Conservation (phyloP, 1,140 invertebrate genomes). For the Ceratina calcarata region DNA sequence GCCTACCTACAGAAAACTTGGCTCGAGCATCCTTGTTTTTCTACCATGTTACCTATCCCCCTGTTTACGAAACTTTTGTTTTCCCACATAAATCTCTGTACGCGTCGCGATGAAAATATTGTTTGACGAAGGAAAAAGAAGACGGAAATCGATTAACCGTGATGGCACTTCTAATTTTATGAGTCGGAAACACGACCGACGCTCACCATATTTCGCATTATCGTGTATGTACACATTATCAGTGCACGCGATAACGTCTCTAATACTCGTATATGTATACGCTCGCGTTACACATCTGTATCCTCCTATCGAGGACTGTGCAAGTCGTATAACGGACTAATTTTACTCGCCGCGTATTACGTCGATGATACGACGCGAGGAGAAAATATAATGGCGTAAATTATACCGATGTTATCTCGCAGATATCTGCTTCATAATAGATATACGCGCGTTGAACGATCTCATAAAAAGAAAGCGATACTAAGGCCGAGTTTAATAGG, state of each 20-base stretch:
- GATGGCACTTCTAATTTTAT: neutral
- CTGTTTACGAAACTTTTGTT: slow-evolving; percentile 1
- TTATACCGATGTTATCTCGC: slow-evolving; percentile 1
- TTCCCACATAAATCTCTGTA: neutral
- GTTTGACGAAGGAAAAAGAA: neutral
- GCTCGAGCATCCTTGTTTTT: neutral
- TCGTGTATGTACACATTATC: slow-evolving; percentile 28
- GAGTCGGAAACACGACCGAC: neutral
- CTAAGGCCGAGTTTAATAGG: no score
- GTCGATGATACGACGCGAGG: neutral
- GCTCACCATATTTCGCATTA: slow-evolving; percentile 27
- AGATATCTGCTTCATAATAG: neutral
- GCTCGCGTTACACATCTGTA: slow-evolving; percentile 18
- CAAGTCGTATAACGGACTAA: slow-evolving; percentile 17
- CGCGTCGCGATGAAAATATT: neutral
- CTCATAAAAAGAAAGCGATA: no score
- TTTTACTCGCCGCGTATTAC: slow-evolving; percentile 3
- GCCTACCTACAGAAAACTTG: neutral
- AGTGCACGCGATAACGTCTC: slow-evolving; percentile 42
- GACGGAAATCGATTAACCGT: neutral
- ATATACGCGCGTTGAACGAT: neutral
- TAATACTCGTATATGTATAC: neutral
- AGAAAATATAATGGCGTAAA: slow-evolving; percentile 1
- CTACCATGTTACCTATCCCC: neutral
- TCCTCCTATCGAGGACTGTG: slow-evolving; percentile 8